Conservation (phyloP, 2,113 vertebrate genomes). For the Melanerpes aurifrons region DNA sequence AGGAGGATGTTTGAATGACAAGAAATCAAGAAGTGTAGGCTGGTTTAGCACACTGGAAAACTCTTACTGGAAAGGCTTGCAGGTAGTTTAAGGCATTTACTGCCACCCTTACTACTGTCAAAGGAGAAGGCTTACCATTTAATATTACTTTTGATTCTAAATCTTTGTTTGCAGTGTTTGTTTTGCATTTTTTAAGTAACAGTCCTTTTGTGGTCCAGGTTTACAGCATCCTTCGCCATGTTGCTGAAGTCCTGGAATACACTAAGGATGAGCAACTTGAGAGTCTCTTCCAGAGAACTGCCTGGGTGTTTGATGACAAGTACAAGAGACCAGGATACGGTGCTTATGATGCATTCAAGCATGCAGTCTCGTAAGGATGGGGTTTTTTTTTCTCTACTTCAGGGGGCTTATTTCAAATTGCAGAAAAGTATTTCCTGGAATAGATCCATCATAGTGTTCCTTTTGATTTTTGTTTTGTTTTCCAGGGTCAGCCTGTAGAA, state of each 20-base stretch:
- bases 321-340: slow-evolving; percentile 97
- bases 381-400: neutral
- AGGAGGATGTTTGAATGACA: neutral
- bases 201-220: slow-evolving; percentile 77
- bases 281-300: slow-evolving; percentile 95
- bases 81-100: neutral
- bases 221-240: slow-evolving; percentile 96
- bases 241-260: slow-evolving; percentile 96
- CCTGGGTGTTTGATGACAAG: slow-evolving; percentile 98
- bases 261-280: slow-evolving; percentile 97
- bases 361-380: slow-evolving; percentile 92
- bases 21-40: neutral
- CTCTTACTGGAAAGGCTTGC: neutral
- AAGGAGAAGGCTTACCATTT: neutral
- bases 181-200: neutral
- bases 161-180: neutral
- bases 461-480: neutral
- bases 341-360: slow-evolving; percentile 97
- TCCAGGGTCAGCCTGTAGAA: neutral
- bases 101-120: neutral
- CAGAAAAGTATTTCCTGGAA: neutral
- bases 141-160: neutral
- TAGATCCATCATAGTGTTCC: neutral
- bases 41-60: neutral
- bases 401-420: neutral